Percentiles rank a stretch among this genome's conserved stretches.
Conservation (phyloP, 2,113 vertebrate genomes). For the Psilopogon haemacephalus region DNA sequence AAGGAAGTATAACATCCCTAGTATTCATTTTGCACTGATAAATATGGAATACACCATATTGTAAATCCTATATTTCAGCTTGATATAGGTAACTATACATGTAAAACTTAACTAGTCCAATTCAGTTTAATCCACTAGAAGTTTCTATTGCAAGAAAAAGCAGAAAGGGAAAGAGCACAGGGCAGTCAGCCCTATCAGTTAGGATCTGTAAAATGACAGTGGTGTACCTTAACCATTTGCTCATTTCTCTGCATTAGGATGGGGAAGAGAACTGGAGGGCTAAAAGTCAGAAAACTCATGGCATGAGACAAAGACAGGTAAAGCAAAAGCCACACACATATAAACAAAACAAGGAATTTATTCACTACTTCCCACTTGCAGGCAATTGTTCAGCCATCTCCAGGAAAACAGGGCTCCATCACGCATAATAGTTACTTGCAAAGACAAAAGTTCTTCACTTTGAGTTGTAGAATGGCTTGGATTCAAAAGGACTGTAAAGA, state of each 20-base stretch:
- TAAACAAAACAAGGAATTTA: neutral
- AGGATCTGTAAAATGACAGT: neutral
- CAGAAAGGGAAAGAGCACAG: neutral
- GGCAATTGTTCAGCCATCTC: neutral
- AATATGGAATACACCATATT: neutral
- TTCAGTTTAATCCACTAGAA: neutral
- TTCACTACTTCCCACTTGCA: neutral
- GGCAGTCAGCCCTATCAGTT: neutral
- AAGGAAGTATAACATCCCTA: neutral
- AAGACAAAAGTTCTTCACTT: neutral
- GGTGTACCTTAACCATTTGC: neutral
- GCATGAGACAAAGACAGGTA: neutral
- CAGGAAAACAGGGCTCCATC: neutral
- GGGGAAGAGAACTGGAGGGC: neutral
- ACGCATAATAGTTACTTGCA: accelerated
- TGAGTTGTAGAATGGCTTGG: too few relatives aligned
- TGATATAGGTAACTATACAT: neutral
- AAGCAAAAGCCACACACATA: accelerated
- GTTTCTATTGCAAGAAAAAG: neutral
- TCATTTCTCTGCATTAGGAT: neutral
- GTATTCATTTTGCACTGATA: neutral
- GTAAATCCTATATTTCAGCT: neutral
- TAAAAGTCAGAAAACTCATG: neutral
- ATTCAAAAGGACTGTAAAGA: too few relatives aligned
- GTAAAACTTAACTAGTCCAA: neutral